Percentiles rank a stretch among this genome's conserved stretches.
phyloP scores from a whole-genome alignment of 1,140 invertebrate species.

The Tribolium castaneum region DNA sequence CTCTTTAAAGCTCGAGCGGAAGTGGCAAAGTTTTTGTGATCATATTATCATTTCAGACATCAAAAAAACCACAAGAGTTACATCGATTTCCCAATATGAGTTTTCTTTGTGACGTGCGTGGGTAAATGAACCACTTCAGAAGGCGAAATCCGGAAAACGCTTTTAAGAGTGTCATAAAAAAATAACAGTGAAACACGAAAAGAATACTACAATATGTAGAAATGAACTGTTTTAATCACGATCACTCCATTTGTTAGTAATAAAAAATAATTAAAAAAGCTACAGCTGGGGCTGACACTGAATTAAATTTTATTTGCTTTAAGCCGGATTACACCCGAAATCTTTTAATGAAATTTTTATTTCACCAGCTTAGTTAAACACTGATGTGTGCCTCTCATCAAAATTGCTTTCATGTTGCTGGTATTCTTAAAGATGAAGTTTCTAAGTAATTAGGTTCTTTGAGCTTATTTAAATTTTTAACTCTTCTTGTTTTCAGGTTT shows the following conservation, averaged over 20 bases:
- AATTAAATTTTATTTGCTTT: not conserved
- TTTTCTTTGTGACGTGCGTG: not conserved
- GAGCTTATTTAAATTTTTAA: not conserved
- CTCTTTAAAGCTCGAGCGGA: not conserved
- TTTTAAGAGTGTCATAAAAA: not conserved
- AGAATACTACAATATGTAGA: not conserved
- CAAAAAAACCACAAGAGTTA: not conserved
- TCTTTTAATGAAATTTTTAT: not conserved
- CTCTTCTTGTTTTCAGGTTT: not conserved
- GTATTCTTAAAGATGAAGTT: not conserved
- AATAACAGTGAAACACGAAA: not conserved
- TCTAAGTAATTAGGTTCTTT: not conserved
- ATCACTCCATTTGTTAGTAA: not conserved
- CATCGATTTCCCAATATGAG: constrained; percentile 1
- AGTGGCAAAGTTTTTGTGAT: not conserved
- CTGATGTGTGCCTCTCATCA: not conserved
- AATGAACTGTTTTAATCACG: not conserved
- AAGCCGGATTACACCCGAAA: not conserved
- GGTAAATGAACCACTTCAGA: not conserved
- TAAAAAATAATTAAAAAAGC: not conserved
- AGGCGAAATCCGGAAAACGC: not conserved
- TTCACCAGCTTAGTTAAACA: not conserved
- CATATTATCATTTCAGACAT: not conserved
- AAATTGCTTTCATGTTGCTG: not conserved
- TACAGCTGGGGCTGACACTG: not conserved